Conservation (phyloP, 2,888 invertebrate genomes). For the Zelleria hepariella region DNA sequence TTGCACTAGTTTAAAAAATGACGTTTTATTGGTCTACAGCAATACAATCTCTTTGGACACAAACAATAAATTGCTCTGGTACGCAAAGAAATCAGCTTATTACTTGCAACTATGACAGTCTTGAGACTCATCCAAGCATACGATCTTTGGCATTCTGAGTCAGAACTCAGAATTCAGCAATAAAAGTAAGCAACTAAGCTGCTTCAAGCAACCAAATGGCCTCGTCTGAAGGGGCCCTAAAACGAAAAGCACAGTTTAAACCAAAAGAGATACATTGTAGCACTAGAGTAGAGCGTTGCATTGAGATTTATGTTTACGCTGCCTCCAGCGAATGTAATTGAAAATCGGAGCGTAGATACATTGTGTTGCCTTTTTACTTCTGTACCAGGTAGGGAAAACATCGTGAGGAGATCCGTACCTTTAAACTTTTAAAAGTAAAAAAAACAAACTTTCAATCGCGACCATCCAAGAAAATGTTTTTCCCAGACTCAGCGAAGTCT, state of each 20-base stretch:
- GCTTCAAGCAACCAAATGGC: not conserved
- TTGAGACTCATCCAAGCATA: too few relatives aligned
- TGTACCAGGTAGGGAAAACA: not conserved
- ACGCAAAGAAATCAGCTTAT: too few relatives aligned
- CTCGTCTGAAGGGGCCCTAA: not conserved
- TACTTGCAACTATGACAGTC: too few relatives aligned
- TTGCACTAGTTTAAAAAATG: too few relatives aligned
- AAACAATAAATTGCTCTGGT: too few relatives aligned
- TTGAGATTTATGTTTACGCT: not conserved
- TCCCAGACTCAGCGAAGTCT: too few relatives aligned
- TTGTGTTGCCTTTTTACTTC: not conserved
- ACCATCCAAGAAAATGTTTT: too few relatives aligned
- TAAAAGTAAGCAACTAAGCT: not conserved
- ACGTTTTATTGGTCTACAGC: too few relatives aligned
- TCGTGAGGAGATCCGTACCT: not conserved
- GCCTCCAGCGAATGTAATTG: not conserved
- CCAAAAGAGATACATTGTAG: slow-evolving; percentile 1
- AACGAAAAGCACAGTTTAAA: not conserved
- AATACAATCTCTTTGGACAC: too few relatives aligned
- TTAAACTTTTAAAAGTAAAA: too few relatives aligned
- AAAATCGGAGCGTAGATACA: not conserved
- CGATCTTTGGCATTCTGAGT: too few relatives aligned
- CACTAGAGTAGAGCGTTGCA: not conserved
- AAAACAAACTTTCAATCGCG: too few relatives aligned
- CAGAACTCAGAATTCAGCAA: not conserved